Evolutionary conservation across 2,797 vertebrate species (phyloP).

Genomic region (Ctenopoma kingsleyae): DNA sequence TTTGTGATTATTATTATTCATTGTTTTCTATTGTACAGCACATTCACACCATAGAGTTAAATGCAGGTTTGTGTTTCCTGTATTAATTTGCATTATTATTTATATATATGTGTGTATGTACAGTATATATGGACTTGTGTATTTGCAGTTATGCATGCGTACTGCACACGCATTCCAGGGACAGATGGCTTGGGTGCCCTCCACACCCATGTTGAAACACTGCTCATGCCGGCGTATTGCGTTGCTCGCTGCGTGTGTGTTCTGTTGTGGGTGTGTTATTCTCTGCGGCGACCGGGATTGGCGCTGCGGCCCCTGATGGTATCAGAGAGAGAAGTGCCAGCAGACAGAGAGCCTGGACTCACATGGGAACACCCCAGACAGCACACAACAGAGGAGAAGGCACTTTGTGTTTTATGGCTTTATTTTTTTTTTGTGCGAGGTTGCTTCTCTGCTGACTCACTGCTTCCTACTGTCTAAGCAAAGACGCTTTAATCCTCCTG

Average conservation of each 20-base stretch:
- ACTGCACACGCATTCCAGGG: constrained; percentile 9
- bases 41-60: neutral
- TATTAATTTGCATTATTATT: constrained; percentile 18
- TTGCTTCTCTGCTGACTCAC: constrained; percentile 33
- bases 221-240: constrained; percentile 45
- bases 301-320: constrained; percentile 75
- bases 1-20: no score
- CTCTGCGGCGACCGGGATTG: constrained; percentile 65
- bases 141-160: constrained; percentile 9
- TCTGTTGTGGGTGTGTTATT: constrained; percentile 57
- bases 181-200: constrained; percentile 72
- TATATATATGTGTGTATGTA: no score
- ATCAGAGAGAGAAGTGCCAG: constrained; percentile 47
- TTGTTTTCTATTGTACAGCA: no score
- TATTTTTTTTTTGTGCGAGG: neutral
- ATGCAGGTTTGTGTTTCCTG: constrained; percentile 14
- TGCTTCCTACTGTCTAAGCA: constrained; percentile 30
- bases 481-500: constrained; percentile 23
- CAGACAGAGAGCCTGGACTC: constrained; percentile 37
- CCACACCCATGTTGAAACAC: constrained; percentile 52
- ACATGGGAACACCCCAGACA: constrained; percentile 47
- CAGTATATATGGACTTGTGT: constrained; percentile 11
- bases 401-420: constrained; percentile 24
- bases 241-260: constrained; percentile 66
- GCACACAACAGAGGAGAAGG: constrained; percentile 1